Evolutionary conservation across 1,140 invertebrate species (phyloP), one percentile per base, ranked within the genome.

Genomic region (Brachionus plicatilis): DNA sequence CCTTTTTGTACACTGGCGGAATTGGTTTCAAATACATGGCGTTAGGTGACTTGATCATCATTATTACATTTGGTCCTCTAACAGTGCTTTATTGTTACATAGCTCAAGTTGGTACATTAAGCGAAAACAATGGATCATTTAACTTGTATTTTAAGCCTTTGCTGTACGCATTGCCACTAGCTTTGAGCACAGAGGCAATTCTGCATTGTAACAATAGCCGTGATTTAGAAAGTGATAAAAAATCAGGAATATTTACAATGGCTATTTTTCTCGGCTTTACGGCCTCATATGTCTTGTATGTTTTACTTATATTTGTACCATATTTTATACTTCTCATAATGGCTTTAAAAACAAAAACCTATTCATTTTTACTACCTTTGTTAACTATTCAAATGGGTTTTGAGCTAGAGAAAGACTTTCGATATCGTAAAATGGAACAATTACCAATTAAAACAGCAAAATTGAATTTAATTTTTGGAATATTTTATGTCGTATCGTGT

Each of bases 41-140:
- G 4, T 89, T 96, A 27, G 95, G 95, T 53, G 95, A 97, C 90
- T 87, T 97, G 37, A 89, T 97, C 75, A 94, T 97, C 86, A 92
- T 97, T 87, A 92, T 97, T 53, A 94, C 96, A 87, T 97, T 98
- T 90, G 96, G 96, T 3, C 96, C 96, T 3, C 93, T 97, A 29
- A 95, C 94, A 14, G 95, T 97, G n/a, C 90, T 97, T 3, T 97
- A 97, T 90, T 94, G 95, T 0, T 97, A 95, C 86, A 93, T 97
- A 91, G 92, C 94, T 41, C 95, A 97, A 89, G 95, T 95, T 1
- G 95, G 95, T 14, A 91, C 93, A 70, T 90, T 95, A 33, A 86
- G 87, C 6, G 75, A 86, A 6, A 85, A 82, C 60, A 11, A 65
- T 12, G 12, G 7, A 12, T 9, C 33, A 3, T 82, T 65, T 82